Conservation (phyloP, 2,797 vertebrate genomes). For the Odontamblyopus rebecca region DNA sequence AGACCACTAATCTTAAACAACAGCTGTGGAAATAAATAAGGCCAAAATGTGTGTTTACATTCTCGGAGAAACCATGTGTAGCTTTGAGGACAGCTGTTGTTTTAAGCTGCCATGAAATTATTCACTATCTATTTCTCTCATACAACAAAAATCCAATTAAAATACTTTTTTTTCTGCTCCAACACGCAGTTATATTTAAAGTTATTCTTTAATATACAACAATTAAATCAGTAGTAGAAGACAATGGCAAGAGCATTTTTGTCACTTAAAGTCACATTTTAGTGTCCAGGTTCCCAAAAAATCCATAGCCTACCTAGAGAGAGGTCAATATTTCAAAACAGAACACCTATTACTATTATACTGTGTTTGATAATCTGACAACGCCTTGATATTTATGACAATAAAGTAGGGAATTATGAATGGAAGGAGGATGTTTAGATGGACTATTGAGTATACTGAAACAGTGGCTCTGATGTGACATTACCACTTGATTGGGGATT, state of each 20-base stretch:
- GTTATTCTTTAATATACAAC: neutral
- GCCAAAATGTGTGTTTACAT: constrained; percentile 22
- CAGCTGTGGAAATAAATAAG: constrained; percentile 28
- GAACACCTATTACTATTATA: neutral
- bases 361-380: neutral
- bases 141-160: constrained; percentile 18
- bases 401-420: neutral
- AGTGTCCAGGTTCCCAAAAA: neutral
- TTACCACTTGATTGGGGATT: too few relatives aligned
- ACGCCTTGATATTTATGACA: neutral
- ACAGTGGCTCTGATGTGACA: too few relatives aligned
- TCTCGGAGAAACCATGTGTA: constrained; percentile 4
- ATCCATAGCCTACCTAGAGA: too few relatives aligned
- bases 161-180: neutral
- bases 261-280: neutral
- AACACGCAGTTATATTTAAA: neutral
- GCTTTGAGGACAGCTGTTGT: constrained; percentile 27
- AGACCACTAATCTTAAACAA: constrained; percentile 32
- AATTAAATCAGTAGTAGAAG: neutral
- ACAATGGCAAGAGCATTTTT: neutral
- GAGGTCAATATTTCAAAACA: too few relatives aligned
- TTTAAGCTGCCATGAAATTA: constrained; percentile 44
- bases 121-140: constrained; percentile 48
- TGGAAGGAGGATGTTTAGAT: neutral
- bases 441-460: neutral